Evolutionary conservation across 1,140 invertebrate species (phyloP).

Genomic region (Bombus pascuorum): DNA sequence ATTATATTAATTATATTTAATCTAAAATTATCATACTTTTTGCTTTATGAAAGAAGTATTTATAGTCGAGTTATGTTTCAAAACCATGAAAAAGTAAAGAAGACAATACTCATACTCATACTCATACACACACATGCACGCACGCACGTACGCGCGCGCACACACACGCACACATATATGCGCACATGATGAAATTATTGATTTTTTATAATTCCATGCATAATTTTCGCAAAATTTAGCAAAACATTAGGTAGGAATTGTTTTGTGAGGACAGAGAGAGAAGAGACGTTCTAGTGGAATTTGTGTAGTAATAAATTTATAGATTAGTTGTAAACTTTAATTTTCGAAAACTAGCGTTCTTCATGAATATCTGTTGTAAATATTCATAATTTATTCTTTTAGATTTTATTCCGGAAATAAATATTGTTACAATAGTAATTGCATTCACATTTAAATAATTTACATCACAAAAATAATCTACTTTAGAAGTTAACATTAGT

Average conservation of each 20-base stretch:
- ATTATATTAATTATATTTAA: too few species aligned
- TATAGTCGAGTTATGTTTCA: not conserved
- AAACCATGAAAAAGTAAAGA: not conserved
- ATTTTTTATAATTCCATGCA: not conserved
- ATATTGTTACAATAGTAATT: slow-evolving; percentile 3
- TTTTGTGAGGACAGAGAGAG: not conserved
- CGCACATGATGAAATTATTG: not conserved
- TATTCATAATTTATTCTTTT: not conserved
- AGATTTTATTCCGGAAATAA: slow-evolving; percentile 8
- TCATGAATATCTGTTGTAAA: not conserved
- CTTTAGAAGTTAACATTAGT: not conserved
- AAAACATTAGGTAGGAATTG: not conserved
- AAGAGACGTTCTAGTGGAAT: not conserved
- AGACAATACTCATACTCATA: not conserved
- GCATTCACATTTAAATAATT: slow-evolving; percentile 30
- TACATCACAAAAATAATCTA: not conserved
- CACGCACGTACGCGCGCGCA: too few species aligned
- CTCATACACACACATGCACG: not conserved
- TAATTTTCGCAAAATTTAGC: not conserved
- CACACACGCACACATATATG: too few species aligned
- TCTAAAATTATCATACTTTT: not conserved
- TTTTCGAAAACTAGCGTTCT: not conserved
- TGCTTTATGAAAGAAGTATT: too few species aligned
- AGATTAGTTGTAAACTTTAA: not conserved
- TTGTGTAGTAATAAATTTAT: not conserved